A percentile compares a stretch with the other conserved stretches of the same genome.
Conservation (phyloP, 2,888 invertebrate species). For the Globia sparganii region DNA sequence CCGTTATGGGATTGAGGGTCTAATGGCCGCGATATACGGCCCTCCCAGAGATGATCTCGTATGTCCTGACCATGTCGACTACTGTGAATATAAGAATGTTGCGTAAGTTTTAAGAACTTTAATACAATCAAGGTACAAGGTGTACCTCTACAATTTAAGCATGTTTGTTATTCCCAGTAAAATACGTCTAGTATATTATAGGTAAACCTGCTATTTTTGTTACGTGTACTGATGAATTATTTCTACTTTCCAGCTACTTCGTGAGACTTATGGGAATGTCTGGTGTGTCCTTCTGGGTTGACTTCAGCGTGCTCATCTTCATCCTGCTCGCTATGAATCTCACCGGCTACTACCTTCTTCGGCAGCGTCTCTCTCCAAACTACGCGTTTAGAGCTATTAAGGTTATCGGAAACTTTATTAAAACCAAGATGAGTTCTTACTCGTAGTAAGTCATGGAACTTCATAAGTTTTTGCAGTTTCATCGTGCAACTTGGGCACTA, state of each 20-base stretch:
- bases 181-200: too few species aligned
- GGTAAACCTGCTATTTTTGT: neutral
- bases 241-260: slow-evolving; percentile 90
- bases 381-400: slow-evolving; percentile 93
- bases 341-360: slow-evolving; percentile 93
- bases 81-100: slow-evolving; percentile 94
- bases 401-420: slow-evolving; percentile 93
- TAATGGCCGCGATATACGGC: slow-evolving; percentile 95
- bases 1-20: slow-evolving; percentile 95
- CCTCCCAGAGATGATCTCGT: slow-evolving; percentile 93
- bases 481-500: slow-evolving; percentile 9
- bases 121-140: neutral
- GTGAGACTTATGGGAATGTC: slow-evolving; percentile 94
- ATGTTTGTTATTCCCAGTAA: too few species aligned
- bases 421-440: slow-evolving; percentile 89
- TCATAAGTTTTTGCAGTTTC: neutral
- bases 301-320: slow-evolving; percentile 91
- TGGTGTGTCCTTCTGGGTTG: slow-evolving; percentile 92
- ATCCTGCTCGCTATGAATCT: slow-evolving; percentile 92
- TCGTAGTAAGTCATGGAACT: slow-evolving; percentile 28
- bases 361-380: slow-evolving; percentile 93
- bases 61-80: slow-evolving; percentile 93
- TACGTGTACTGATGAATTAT: neutral
- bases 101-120: slow-evolving; percentile 78
- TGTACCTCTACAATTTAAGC: neutral